Percentiles rank a stretch among this genome's conserved stretches.
Conservation (phyloP, 2,888 invertebrate species). For the Malachius bipustulatus region DNA sequence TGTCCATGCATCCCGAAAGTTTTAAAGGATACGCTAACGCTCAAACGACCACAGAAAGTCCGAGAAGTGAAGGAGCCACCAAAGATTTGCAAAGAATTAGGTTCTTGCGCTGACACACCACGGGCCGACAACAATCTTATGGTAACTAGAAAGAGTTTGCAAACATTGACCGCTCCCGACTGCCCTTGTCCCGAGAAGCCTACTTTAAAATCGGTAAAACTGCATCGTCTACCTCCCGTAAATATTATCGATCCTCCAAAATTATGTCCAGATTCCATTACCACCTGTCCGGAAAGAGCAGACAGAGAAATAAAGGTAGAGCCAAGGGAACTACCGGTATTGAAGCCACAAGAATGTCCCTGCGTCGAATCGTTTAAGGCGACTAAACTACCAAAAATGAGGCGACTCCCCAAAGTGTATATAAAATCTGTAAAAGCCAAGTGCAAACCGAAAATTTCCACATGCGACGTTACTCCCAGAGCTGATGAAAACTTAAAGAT, state of each 20-base stretch:
- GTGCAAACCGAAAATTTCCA: slow-evolving; percentile 12
- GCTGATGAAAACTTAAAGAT: slow-evolving; percentile 16
- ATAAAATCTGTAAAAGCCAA: slow-evolving; percentile 14
- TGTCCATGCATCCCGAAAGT: neutral
- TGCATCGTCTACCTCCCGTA: neutral
- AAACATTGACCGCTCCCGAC: neutral
- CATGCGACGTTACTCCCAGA: slow-evolving; percentile 6
- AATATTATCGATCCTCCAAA: neutral
- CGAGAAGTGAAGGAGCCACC: neutral
- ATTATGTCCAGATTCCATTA: neutral
- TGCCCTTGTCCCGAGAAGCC: neutral
- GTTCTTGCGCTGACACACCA: neutral
- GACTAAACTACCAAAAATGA: slow-evolving; percentile 15
- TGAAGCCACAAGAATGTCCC: slow-evolving; percentile 22
- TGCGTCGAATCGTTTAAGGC: slow-evolving; percentile 19
- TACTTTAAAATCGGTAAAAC: neutral
- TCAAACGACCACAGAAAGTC: neutral
- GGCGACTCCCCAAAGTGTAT: neutral
- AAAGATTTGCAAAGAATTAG: too few relatives aligned
- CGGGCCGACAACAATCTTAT: neutral
- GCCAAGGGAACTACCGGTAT: slow-evolving; percentile 16
- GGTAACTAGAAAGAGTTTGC: neutral
- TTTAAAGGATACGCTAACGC: neutral
- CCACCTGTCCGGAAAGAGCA: neutral
- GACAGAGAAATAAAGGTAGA: neutral